Evolutionary conservation across 2,113 vertebrate genomes (phyloP).

Genomic region (Bujurquina vittata): DNA sequence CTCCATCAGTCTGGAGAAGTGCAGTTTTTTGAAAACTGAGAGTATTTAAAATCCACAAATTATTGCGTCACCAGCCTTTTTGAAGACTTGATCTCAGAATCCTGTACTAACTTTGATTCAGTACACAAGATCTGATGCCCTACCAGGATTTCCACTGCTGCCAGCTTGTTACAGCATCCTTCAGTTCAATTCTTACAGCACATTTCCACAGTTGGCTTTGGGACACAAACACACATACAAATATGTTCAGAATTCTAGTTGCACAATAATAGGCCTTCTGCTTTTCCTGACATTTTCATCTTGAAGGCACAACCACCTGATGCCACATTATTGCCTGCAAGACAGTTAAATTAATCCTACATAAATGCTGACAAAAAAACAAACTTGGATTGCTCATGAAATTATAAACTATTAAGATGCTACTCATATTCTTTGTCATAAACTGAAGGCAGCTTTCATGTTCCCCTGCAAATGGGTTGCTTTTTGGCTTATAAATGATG

Average conservation of each 20-base stretch:
- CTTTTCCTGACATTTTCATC: not conserved
- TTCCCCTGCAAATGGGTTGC: not conserved
- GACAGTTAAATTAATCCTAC: not conserved
- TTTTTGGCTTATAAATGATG: not conserved
- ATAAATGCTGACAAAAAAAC: no score
- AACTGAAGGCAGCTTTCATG: not conserved
- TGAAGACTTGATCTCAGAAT: not conserved
- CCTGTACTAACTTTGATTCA: not conserved
- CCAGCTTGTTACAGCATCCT: conserved; percentile 31
- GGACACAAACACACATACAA: no score
- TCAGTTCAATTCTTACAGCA: conserved; percentile 30
- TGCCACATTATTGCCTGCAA: not conserved
- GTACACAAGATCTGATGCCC: not conserved
- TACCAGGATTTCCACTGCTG: conserved; percentile 9
- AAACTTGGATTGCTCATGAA: not conserved
- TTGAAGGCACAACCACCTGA: no score
- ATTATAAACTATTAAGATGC: not conserved
- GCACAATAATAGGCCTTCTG: not conserved
- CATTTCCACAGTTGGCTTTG: not conserved
- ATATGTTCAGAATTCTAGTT: not conserved
- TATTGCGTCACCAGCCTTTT: not conserved
- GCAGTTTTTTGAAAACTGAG: not conserved
- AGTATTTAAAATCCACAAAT: not conserved
- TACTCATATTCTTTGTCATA: not conserved
- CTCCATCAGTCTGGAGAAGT: not conserved